Evolutionary conservation across 2,888 invertebrate genomes (phyloP), one percentile per base, ranked within the genome.

Genomic region (Gasteruption jaculator): DNA sequence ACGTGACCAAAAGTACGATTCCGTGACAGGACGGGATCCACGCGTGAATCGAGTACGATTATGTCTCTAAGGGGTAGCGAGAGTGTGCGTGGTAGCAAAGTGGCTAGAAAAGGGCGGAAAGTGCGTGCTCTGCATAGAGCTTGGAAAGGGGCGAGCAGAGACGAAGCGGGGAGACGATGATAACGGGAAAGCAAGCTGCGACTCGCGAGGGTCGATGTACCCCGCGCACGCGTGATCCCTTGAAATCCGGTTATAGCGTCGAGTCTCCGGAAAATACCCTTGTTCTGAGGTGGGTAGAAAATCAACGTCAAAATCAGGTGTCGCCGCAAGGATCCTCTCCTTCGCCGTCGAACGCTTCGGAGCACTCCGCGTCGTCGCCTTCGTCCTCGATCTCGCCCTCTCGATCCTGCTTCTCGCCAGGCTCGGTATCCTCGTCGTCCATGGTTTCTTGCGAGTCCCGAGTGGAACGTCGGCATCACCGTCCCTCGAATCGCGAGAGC

Each of bases 201-300:
- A 53, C 49, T 43, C 46, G 54, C 55, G 55, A 55, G 49, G 56
- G 53, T 55, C 56, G 55, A 56, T 56, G 41, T 33, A 72, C 75
- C 75, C 74, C 52, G 58, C 62, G 63, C 66, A 57, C 55, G 65
- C 65, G 63, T 45, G 60, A 65, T 71, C 54, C 77, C 73, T 75
- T 73, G 73, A 74, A 60, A 61, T 51, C 51, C 52, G 47, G 53
- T n/a, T n/a, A n/a, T n/a, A n/a, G n/a, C 55, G 53, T 58, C 54
- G 59, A 58, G 58, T 58, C 58, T 57, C 63, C 57, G 57, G 61
- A 60, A 53, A 58, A 58, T 55, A 52, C 69, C 71, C 74, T 71
- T 73, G 73, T 74, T 73, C 74, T 73, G 72, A 74, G 74, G 73
- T 74, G 74, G 22, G 43, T 20, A 18, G 22, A 19, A 20, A 18